Base-by-base conservation (phyloP, 2,797 vertebrate species). In the Enteromius unitaeniatus region DNA sequence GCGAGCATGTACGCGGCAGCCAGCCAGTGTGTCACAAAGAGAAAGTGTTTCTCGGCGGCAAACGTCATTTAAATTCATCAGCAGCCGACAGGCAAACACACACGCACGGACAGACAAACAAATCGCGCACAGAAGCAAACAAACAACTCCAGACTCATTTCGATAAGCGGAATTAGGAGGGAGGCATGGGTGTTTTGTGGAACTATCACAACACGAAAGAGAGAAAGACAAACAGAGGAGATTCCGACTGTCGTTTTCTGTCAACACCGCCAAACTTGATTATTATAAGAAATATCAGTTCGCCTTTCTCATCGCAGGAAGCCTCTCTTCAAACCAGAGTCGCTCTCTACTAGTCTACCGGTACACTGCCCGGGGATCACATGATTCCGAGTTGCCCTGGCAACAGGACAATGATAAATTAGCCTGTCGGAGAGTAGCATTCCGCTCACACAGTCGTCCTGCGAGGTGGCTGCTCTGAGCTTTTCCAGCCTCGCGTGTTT, bases 401-500 rank as follows among this genome's bases (percentile, higher is more conserved):
- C 92, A 95, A 96, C 95, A 68, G 90, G 91, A 90, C 92, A 91
- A 91, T 95, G 95, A 97, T 94, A 95, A 95, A 96, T 96, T 95
- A 95, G 93, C 91, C 93, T 90, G 90, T 91, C 93, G 91, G 92
- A 84, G 82, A 91, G 91, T 92, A 95, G 92, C 89, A 93, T 93
- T 92, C 91, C 88, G 89, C 93, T 96, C 94, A 94, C 94, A 92
- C 92, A 92, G 90, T 87, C 85, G 86, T 93, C 93, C 93, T 91
- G 88, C 87, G 90, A 93, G 92, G 92, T 92, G 88, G 88, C 72
- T 82, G 87, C 78, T 85, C 76, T 5, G 67, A 86, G 85, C 77
- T 74, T 76, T 76, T 67, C 73, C 65, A 79, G 89, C 84, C 89
- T 87, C 86, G 84, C 85, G 86, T 88, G 87, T 89, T 91, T 88